Conservation (phyloP, 2,888 invertebrate species). For the Elmis aenea region DNA sequence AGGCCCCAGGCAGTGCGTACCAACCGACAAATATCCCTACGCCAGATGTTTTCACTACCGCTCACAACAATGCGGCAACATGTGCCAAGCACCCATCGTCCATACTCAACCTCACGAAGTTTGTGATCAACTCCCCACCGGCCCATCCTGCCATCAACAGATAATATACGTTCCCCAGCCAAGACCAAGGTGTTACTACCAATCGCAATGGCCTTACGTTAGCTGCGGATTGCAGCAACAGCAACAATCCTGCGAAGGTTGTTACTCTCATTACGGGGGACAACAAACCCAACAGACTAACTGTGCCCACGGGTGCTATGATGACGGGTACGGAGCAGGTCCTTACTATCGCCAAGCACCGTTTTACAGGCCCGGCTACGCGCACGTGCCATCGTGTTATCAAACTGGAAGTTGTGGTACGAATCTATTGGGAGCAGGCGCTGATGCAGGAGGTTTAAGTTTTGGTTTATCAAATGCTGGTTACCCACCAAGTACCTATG, state of each 20-base stretch:
- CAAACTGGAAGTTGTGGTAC: slow-evolving; percentile 22
- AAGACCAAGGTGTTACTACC: slow-evolving; percentile 40
- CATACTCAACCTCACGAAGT: slow-evolving; percentile 39
- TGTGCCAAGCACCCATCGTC: slow-evolving; percentile 38
- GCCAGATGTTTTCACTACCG: slow-evolving; percentile 40
- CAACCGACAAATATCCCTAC: slow-evolving; percentile 31
- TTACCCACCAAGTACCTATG: slow-evolving; percentile 15
- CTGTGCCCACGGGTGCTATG: slow-evolving; percentile 37
- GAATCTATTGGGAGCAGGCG: slow-evolving; percentile 1
- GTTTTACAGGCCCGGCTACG: slow-evolving; percentile 32
- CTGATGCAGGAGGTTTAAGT: slow-evolving; percentile 5
- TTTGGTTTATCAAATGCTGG: slow-evolving; percentile 5
- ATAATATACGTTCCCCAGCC: slow-evolving; percentile 40
- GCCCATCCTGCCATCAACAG: slow-evolving; percentile 33
- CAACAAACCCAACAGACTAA: slow-evolving; percentile 18
- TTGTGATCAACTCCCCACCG: slow-evolving; percentile 19
- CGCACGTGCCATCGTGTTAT: slow-evolving; percentile 27
- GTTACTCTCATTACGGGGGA: slow-evolving; percentile 37
- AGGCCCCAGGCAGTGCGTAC: slow-evolving; percentile 41
- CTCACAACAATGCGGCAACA: slow-evolving; percentile 37
- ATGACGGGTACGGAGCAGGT: slow-evolving; percentile 34
- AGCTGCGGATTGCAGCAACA: slow-evolving; percentile 31
- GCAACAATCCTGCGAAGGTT: slow-evolving; percentile 36
- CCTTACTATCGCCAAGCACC: slow-evolving; percentile 39
- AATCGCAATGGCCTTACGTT: slow-evolving; percentile 42